Evolutionary conservation across 2,113 vertebrate species (phyloP), one percentile per base, ranked within the genome.

Genomic region (Scortum barcoo): DNA sequence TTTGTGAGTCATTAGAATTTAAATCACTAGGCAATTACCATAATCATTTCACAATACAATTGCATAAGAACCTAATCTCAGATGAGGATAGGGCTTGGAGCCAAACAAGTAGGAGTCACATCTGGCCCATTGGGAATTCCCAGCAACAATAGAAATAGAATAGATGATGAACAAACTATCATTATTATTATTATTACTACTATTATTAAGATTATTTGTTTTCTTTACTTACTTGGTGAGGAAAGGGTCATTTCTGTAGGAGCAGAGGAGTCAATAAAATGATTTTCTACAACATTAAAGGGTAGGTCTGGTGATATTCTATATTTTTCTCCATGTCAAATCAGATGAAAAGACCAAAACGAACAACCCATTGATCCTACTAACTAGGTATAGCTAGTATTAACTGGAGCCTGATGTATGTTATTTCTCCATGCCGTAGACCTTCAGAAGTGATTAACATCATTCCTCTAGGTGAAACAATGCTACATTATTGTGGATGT

Each of bases 1-100:
- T 89, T 76, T 73, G 40, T 78, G 54, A 80, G 30, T 76, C 46
- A 83, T 79, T 85, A 66, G 54, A 68, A 76, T 70, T 42, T 24
- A 73, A 76, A 88, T 70, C 19, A 80, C 4, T 9, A 4, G 19
- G 40, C 56, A 74, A 74, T 85, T 83, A 86, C 11, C 5, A 71
- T 62, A 71, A 73, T 78, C 17, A 74, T 67, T 83, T 72, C n/a
- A 78, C 54, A 53, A 69, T 61, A 28, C 12, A 2, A 72, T 63
- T 77, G 19, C 69, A 68, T 81, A 75, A 89, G 56, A 48, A 76
- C 22, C n/a, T 83, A 46, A 73, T 83, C 65, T 84, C 13, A 61
- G 60, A 79, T 65, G 28, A 30, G 13, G 50, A 66, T 9, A 1
- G 5, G 40, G 44, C 44, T 75, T 62, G 4, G 22, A 76, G 71